Conservation (phyloP, 2,888 invertebrate species). For the Meghimatium bilineatum region DNA sequence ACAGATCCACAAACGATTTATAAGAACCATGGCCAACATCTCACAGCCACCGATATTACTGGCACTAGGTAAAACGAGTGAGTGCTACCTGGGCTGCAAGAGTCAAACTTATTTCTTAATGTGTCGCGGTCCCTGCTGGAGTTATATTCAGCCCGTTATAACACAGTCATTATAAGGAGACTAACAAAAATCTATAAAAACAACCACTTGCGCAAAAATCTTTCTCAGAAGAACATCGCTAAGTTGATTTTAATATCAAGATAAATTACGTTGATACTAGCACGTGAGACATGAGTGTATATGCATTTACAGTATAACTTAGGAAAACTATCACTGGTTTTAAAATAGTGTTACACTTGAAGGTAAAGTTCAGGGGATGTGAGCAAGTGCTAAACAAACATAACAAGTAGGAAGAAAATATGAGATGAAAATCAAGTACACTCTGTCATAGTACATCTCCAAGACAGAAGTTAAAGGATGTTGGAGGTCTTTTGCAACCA, state of each 20-base stretch:
- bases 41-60: not conserved
- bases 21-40: not conserved
- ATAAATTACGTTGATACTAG: not conserved
- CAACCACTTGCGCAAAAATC: not conserved
- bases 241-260: not conserved
- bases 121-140: not conserved
- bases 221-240: not conserved
- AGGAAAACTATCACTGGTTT: too few relatives aligned
- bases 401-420: too few relatives aligned
- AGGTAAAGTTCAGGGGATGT: too few relatives aligned
- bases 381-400: too few relatives aligned
- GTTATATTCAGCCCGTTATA: not conserved
- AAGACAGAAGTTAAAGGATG: too few relatives aligned
- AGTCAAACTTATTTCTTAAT: not conserved
- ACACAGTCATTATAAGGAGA: not conserved
- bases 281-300: too few relatives aligned
- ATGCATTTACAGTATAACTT: too few relatives aligned
- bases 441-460: too few relatives aligned
- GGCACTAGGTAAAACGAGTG: not conserved
- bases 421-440: too few relatives aligned
- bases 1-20: not conserved
- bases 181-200: not conserved
- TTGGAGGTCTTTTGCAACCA: too few relatives aligned
- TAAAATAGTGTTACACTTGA: too few relatives aligned
- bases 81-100: not conserved